phyloP scores from a whole-genome alignment of 2,888 invertebrate genomes.

The Gortyna flavago region DNA sequence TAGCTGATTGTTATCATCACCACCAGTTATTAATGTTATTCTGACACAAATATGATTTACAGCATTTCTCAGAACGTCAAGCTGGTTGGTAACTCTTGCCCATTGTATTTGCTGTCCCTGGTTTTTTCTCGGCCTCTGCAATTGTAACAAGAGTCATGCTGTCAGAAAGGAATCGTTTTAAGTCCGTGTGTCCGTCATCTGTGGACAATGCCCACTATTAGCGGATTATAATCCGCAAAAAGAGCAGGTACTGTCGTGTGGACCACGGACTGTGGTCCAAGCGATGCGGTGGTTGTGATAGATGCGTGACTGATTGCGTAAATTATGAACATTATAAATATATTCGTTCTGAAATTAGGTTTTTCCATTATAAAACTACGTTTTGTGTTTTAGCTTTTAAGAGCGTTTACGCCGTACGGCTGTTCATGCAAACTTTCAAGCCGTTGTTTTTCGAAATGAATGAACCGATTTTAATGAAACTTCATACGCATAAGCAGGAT shows the following conservation, averaged over 20 bases:
- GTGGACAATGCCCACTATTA: conserved; percentile 89
- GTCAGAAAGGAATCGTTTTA: conserved; percentile 75
- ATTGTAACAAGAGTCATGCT: conserved; percentile 72
- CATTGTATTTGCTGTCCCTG: conserved; percentile 74
- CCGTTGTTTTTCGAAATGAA: too few relatives aligned
- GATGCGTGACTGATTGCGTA: not conserved
- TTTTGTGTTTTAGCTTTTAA: not conserved
- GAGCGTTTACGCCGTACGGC: too few relatives aligned
- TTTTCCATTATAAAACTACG: not conserved
- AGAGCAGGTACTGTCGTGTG: conserved; percentile 83
- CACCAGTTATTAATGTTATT: conserved; percentile 67
- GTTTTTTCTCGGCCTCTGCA: conserved; percentile 66
- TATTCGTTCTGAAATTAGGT: not conserved
- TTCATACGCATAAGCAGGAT: too few relatives aligned
- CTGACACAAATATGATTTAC: conserved; percentile 85
- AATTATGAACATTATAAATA: not conserved
- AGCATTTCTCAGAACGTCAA: conserved; percentile 78
- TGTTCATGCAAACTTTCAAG: too few relatives aligned
- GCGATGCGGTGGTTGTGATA: conserved; percentile 42
- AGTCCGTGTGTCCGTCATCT: conserved; percentile 82
- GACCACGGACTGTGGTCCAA: conserved; percentile 62
- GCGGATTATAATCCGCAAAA: conserved; percentile 88
- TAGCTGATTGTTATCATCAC: conserved; percentile 62
- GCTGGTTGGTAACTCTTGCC: conserved; percentile 83
- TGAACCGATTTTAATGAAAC: too few relatives aligned